phyloP scores from a whole-genome alignment of 1,140 invertebrate genomes.

The Pinna nobilis region DNA sequence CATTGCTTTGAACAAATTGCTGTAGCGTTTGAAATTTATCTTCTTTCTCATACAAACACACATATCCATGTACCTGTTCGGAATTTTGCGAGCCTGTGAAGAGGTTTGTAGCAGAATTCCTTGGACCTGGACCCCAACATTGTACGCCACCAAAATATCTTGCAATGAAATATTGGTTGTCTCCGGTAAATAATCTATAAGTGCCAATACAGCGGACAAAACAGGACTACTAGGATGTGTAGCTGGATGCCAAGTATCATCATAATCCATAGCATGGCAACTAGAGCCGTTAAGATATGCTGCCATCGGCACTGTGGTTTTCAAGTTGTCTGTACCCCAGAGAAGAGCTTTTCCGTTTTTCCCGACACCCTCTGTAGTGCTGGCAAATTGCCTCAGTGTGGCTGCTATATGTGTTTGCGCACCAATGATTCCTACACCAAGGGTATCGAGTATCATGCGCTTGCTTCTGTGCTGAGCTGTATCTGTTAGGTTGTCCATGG shows the following conservation, averaged over 20 bases:
- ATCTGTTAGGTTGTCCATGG: conserved; percentile 47
- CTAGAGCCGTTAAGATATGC: conserved; percentile 62
- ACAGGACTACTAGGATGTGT: conserved; percentile 65
- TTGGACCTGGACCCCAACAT: conserved; percentile 63
- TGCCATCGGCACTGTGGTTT: conserved; percentile 47
- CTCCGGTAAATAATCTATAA: conserved; percentile 50
- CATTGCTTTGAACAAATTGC: neutral
- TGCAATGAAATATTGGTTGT: conserved; percentile 35
- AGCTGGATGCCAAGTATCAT: conserved; percentile 66
- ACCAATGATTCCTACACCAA: conserved; percentile 64
- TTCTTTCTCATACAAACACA: neutral
- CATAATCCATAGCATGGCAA: conserved; percentile 66
- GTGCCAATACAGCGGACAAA: conserved; percentile 59
- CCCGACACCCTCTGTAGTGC: neutral
- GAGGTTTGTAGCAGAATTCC: conserved; percentile 59
- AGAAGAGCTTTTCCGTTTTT: conserved; percentile 25
- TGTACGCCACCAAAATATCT: conserved; percentile 63
- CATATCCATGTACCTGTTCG: conserved; percentile 48
- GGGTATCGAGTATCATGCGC: conserved; percentile 61
- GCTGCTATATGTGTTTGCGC: conserved; percentile 51
- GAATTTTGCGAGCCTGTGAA: conserved; percentile 52
- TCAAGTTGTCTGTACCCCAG: conserved; percentile 54
- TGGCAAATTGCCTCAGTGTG: conserved; percentile 37
- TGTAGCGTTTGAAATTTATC: neutral
- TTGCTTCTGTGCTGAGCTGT: conserved; percentile 52